Base-by-base conservation (phyloP, 1,140 invertebrate species). In the Tenebrio molitor region DNA sequence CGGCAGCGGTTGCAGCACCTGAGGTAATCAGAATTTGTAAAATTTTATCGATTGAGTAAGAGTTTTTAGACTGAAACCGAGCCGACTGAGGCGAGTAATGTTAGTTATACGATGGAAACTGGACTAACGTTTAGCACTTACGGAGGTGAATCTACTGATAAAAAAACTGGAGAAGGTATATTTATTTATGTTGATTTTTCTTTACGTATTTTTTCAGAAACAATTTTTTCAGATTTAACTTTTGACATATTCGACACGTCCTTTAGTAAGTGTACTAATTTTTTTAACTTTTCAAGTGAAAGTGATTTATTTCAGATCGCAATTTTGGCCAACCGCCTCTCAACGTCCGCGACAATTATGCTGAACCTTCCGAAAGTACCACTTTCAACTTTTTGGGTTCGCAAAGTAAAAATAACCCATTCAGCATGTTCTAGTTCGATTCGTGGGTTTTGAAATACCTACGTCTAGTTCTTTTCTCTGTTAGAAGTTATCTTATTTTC, bases 321-420 rank as follows among this genome's bases (percentile, higher is more conserved):
- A 25, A 15, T n/a, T 58, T 58, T 58, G 23, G 7, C 0, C 23
- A 39, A 12, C n/a, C 36, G n/a, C 50, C 23, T 29, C 10, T 16
- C 2, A 39, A 39, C 2, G 5, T 8, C 5, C 25, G 5, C n/a
- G 36, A 39, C 4, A 29, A 29, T 29, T 29, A 4, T 39, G 36
- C 10, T n/a, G 10, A 25, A 29, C 2, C 21, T 4, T 29, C 50
- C 12, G 17, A 50, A 1, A 29, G 1, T 12, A 58, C 21, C 23
- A 21, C 21, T 34, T 58, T 58, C 12, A 58, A 25, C 19, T 58
- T 58, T 12, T 29, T 58, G 1, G n/a, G 50, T 7, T 58, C 50
- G 4, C 25, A 58, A 58, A 29, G 10, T 2, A 58, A 58, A 14
- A 58, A 29, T 23, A 29, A 58, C 8, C 50, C 15, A 6, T 58